phyloP scores from a whole-genome alignment of 1,140 invertebrate species.

The Nephotettix cincticeps region DNA sequence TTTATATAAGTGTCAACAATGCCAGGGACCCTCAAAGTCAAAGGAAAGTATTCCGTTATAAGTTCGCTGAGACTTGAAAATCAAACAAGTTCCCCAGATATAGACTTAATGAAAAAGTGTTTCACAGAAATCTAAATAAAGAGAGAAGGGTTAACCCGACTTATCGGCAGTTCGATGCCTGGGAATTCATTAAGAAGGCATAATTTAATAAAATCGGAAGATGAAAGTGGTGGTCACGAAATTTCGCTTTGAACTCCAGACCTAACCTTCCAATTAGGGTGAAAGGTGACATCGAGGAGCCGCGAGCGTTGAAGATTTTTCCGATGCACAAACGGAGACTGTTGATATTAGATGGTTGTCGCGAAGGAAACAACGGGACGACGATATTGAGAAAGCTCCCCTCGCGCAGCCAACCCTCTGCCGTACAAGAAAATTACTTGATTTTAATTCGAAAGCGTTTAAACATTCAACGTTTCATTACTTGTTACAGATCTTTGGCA shows the following conservation, averaged over 20 bases:
- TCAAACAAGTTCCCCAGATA: constrained; percentile 9
- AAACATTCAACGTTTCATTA: neutral
- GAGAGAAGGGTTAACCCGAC: neutral
- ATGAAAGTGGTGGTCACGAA: constrained; percentile 4
- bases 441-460: neutral
- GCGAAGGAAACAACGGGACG: neutral
- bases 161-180: neutral
- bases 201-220: constrained; percentile 20
- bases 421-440: neutral
- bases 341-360: constrained; percentile 20
- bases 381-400: neutral
- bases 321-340: constrained; percentile 8
- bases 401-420: neutral
- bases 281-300: constrained; percentile 18
- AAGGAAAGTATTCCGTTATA: constrained; percentile 11
- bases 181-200: constrained; percentile 8
- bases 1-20: neutral
- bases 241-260: constrained; percentile 2
- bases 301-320: constrained; percentile 22
- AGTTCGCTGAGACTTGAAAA: neutral
- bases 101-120: constrained; percentile 20
- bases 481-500: too few relatives aligned
- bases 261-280: constrained; percentile 24
- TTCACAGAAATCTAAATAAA: neutral
- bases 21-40: neutral